Percentiles rank a stretch among this genome's conserved stretches.
Evolutionary conservation across 2,888 invertebrate genomes (phyloP).

Genomic region (Drosophila greeni): DNA sequence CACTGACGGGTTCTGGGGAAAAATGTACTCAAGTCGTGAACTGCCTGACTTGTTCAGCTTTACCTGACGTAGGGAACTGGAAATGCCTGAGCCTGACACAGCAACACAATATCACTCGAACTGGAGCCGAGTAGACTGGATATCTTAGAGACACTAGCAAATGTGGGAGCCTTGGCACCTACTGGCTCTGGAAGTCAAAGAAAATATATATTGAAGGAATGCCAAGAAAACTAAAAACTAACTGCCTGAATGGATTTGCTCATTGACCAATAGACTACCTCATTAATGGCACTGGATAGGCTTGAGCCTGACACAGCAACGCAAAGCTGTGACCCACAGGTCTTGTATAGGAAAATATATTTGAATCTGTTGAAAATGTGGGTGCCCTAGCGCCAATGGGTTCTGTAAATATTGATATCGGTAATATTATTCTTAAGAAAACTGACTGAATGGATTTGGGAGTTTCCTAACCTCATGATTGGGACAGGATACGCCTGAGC

Average conservation of each 20-base stretch:
- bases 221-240: neutral
- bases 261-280: slow-evolving; percentile 80
- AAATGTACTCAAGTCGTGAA: neutral
- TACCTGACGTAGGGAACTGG: slow-evolving; percentile 86
- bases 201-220: neutral
- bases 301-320: slow-evolving; percentile 85
- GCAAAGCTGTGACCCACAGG: slow-evolving; percentile 81
- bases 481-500: slow-evolving; percentile 87
- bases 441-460: slow-evolving; percentile 36
- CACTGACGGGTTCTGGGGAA: slow-evolving; percentile 81
- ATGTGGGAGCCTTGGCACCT: slow-evolving; percentile 82
- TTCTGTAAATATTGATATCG: neutral
- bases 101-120: slow-evolving; percentile 82
- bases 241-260: slow-evolving; percentile 39
- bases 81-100: slow-evolving; percentile 86
- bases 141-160: slow-evolving; percentile 83
- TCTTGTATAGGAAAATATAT: slow-evolving; percentile 82
- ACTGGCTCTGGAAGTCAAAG: slow-evolving; percentile 80
- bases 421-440: neutral
- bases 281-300: slow-evolving; percentile 84
- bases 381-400: slow-evolving; percentile 84
- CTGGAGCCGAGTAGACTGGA: slow-evolving; percentile 81
- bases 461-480: slow-evolving; percentile 81
- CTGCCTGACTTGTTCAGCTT: slow-evolving; percentile 1
- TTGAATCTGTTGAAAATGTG: slow-evolving; percentile 83